A percentile compares a stretch with the other conserved stretches of the same genome.
phyloP scores from a whole-genome alignment of 2,888 invertebrate species.

The Eledone cirrhosa region DNA sequence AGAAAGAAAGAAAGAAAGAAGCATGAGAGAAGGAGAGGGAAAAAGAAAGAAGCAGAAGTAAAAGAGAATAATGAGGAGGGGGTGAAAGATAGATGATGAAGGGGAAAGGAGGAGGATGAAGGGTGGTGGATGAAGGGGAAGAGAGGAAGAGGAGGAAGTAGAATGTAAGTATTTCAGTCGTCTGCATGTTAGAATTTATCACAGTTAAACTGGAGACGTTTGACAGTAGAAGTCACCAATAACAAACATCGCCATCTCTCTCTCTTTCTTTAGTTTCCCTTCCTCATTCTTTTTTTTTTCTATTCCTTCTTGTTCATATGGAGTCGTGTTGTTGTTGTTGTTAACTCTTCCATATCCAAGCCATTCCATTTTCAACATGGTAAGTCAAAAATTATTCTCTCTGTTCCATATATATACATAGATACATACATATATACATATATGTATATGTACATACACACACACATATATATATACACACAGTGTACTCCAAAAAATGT shows the following conservation, averaged over 20 bases:
- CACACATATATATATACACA: no score
- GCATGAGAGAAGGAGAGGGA: neutral
- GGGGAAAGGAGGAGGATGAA: neutral
- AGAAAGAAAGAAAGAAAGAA: neutral
- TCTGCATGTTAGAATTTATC: neutral
- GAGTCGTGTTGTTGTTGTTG: no score
- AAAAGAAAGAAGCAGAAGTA: no score
- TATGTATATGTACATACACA: no score
- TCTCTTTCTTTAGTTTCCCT: neutral
- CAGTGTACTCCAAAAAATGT: no score
- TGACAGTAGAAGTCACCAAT: neutral
- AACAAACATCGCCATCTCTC: neutral
- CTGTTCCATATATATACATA: no score
- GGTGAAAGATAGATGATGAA: neutral
- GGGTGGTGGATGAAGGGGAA: neutral
- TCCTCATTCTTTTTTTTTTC: no score
- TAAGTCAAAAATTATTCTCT: no score
- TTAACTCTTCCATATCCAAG: no score
- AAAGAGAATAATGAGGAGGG: neutral
- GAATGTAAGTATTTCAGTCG: neutral
- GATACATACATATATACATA: no score
- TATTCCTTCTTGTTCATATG: no score
- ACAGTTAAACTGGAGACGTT: neutral
- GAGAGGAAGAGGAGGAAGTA: neutral
- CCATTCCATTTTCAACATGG: no score